Evolutionary conservation across 2,797 vertebrate species (phyloP).

Genomic region (Myripristis jacobus): DNA sequence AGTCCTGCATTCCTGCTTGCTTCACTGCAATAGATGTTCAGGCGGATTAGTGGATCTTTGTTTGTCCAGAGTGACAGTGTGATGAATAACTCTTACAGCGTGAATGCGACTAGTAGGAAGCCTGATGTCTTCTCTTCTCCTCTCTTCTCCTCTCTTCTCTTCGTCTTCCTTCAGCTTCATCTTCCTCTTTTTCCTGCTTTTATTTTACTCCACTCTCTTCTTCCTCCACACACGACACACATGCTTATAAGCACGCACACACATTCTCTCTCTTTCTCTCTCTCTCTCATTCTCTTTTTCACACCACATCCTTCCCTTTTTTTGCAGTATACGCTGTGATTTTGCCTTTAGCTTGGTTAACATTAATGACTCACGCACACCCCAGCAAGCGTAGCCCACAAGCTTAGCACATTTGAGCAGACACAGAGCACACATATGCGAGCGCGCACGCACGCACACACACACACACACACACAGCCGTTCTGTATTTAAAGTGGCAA

Average conservation of each 20-base stretch:
- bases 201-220: neutral
- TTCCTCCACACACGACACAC: neutral
- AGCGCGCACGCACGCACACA: conserved; percentile 24
- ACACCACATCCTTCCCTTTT: neutral
- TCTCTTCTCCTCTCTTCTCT: conserved; percentile 4
- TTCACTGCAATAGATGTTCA: conserved; percentile 24
- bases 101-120: conserved; percentile 41
- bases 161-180: conserved; percentile 25
- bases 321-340: conserved; percentile 3
- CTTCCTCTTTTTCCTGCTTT: neutral
- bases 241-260: neutral
- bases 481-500: conserved; percentile 67
- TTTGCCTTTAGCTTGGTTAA: conserved; percentile 21
- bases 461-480: conserved; percentile 25
- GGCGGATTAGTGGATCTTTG: conserved; percentile 47
- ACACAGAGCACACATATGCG: neutral
- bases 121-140: conserved; percentile 23
- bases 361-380: conserved; percentile 45
- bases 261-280: neutral
- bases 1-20: conserved; percentile 22
- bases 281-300: conserved; percentile 10
- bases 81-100: conserved; percentile 47
- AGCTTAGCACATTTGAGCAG: conserved; percentile 34
- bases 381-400: conserved; percentile 29
- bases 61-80: conserved; percentile 35